Evolutionary conservation across 2,113 vertebrate genomes (phyloP).

Genomic region (Cathartes aura): DNA sequence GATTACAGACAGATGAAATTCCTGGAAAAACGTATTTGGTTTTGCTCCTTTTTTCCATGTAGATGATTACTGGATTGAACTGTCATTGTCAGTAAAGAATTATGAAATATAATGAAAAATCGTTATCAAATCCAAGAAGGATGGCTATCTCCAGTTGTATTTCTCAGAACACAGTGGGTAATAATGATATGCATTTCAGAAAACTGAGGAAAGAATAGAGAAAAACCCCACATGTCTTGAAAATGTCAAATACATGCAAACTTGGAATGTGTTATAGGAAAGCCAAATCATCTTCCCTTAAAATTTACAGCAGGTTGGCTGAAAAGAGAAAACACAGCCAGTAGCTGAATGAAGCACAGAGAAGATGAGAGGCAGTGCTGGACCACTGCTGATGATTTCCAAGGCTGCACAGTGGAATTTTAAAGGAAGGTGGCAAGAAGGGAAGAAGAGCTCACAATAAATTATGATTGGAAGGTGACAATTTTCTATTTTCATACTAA

Average conservation of each 20-base stretch:
- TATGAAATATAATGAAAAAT: background rate
- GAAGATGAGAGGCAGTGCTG: background rate
- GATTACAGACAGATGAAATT: background rate
- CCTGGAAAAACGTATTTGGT: background rate
- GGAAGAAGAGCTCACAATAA: background rate
- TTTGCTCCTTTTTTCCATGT: background rate
- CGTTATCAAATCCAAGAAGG: background rate
- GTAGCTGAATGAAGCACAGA: background rate
- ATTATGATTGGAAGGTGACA: background rate
- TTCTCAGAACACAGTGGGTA: background rate
- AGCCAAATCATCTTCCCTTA: background rate
- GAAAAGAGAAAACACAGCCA: background rate
- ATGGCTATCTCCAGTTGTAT: background rate
- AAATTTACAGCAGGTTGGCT: background rate
- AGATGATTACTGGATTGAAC: background rate
- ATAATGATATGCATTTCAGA: rapidly evolving
- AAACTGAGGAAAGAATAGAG: background rate
- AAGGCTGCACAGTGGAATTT: background rate
- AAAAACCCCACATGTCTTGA: rapidly evolving
- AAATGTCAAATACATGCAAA: background rate
- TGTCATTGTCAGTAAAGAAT: background rate
- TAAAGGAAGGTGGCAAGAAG: background rate
- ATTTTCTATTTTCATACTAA: background rate
- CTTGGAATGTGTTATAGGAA: background rate
- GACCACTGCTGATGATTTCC: background rate